Base-by-base conservation (phyloP, 2,888 invertebrate species). In the Scotopteryx bipunctaria region DNA sequence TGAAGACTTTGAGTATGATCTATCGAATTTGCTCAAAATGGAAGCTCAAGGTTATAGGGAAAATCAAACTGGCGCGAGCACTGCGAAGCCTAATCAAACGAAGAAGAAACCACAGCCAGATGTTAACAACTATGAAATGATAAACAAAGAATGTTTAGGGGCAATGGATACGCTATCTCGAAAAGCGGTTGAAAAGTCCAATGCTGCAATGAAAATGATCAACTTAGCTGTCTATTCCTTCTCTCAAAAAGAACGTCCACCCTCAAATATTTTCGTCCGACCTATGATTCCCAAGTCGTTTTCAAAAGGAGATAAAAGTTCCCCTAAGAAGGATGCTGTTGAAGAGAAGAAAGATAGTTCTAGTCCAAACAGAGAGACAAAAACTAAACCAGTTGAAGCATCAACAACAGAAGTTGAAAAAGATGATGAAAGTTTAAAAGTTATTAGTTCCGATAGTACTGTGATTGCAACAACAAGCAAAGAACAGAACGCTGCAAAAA, bases 281-380 rank as follows among this genome's bases (percentile, higher is more conserved):
- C 89, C 89, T n/a, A 74, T 79, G 74, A 43, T 84, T 54, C 88
- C 89, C 2, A 88, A 82, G 73, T 61, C 66, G 29, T 5, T 71
- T 23, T 59, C 69, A 1, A 81, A 64, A 60, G 56, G 60, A 23
- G 89, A 88, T 15, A 88, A 85, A 71, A 60, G 59, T 21, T 85
- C 87, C n/a, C 88, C 86, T 5, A 83, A 76, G 62, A 86, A 86
- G 69, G 86, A 84, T 14, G 36, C 46, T 16, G 32, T 48, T 44
- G 78, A 78, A 48, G 77, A 80, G 11, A 35, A 55, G 16, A 74
- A 72, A 96, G 92, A 67, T 91, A 55, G 8, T 3, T 91, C 69
- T 94, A 96, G 64, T 96, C 96, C 84, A 95, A 96, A 83, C 95
- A 97, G 53, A 97, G 73, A 78, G 45, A 23, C 54, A 27, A 44